Base-by-base conservation (phyloP, 2,797 vertebrate genomes). In the Sebastes steindachneri region DNA sequence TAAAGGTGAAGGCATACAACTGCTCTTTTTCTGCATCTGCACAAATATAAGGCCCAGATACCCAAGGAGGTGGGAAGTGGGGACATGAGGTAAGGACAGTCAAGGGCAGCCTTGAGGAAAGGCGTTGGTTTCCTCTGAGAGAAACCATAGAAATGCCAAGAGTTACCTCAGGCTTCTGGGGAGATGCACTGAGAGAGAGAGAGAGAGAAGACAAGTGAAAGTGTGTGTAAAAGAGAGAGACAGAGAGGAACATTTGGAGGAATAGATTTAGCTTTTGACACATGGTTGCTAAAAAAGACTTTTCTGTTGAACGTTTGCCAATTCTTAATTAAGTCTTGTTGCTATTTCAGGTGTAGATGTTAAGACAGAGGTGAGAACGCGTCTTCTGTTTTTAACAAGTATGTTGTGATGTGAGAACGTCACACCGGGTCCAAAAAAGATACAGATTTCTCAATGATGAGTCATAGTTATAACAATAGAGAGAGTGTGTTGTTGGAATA, bases 71-170 rank as follows among this genome's bases (percentile, higher is more conserved):
- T 65, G 29, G 41, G 41, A 66, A 77, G 77, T 66, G 60, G 84
- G 80, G 80, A 82, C 88, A 89, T 19, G 45, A 72, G 31, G 69
- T 65, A 68, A 81, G 79, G 75, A 76, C 84, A 86, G 83, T 71
- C 45, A 73, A 68, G 83, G 68, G 77, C 70, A 80, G 77, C 67
- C 58, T 14, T 67, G 58, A 81, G 53, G 76, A 73, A 69, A 79
- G 75, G 68, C 51, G 41, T 75, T 82, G 28, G 63, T 68, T 78
- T 87, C 84, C 82, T 84, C 15, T 29, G 82, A 90, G 84, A 89
- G 83, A 85, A 84, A 73, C 69, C 63, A 54, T 23, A 86, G 77
- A 93, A 91, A 92, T 92, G 88, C 87, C 88, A 90, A 51, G n/a
- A 78, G 85, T 87, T 90, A 88, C 87, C 89, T 86, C 58, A 60